Percentiles rank a stretch among this genome's conserved stretches.
phyloP scores from a whole-genome alignment of 2,797 vertebrate species.

The Pterois miles region DNA sequence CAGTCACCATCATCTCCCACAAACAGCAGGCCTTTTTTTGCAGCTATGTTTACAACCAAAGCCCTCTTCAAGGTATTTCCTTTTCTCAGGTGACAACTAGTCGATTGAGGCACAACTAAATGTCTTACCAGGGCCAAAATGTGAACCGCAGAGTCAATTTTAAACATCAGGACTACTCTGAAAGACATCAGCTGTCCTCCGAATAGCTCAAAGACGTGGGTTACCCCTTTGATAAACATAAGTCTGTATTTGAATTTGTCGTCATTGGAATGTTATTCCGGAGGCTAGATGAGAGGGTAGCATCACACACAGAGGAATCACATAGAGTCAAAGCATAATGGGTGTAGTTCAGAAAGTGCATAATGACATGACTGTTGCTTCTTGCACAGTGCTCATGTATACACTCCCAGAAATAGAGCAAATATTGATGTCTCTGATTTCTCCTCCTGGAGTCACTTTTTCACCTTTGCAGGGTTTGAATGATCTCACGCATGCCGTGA shows the following conservation, averaged over 20 bases:
- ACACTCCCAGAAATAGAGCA: slow-evolving; percentile 55
- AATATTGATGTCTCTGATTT: slow-evolving; percentile 69
- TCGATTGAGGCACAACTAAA: slow-evolving; percentile 16
- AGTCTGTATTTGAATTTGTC: slow-evolving; percentile 59
- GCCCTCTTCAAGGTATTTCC: slow-evolving; percentile 34
- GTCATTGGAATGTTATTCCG: slow-evolving; percentile 64
- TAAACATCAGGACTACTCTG: slow-evolving; percentile 32
- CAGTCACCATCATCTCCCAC: background rate
- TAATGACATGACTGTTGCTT: slow-evolving; percentile 73
- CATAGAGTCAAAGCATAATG: slow-evolving; percentile 64
- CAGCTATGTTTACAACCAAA: slow-evolving; percentile 38
- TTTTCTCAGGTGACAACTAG: slow-evolving; percentile 46
- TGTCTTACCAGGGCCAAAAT: slow-evolving; percentile 3
- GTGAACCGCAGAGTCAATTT: slow-evolving; percentile 19
- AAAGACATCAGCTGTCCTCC: slow-evolving; percentile 68
- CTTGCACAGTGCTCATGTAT: slow-evolving; percentile 20
- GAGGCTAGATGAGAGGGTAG: slow-evolving; percentile 50
- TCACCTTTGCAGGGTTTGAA: slow-evolving; percentile 27
- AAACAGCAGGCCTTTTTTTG: slow-evolving; percentile 37
- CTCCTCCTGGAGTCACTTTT: slow-evolving; percentile 44
- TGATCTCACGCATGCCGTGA: slow-evolving; percentile 7
- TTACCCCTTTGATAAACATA: slow-evolving; percentile 66
- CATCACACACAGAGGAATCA: slow-evolving; percentile 54
- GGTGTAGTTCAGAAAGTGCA: slow-evolving; percentile 61
- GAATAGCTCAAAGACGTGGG: slow-evolving; percentile 68